phyloP scores from a whole-genome alignment of 64 coral and sea anemone genomes.

The Catalaphyllia jardinei region DNA sequence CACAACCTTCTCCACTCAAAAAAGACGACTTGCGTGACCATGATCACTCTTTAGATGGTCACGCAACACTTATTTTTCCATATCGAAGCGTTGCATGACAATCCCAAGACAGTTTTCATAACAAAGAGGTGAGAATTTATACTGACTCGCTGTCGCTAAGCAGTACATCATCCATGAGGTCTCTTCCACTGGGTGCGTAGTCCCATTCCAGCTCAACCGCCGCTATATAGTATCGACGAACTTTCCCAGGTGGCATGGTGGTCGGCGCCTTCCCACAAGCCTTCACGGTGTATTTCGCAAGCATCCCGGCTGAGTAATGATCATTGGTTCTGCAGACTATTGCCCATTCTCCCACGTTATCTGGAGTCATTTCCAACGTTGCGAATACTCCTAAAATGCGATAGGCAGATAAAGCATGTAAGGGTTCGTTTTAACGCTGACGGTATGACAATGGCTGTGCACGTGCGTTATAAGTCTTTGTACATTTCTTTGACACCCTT shows the following conservation, averaged over 20 bases:
- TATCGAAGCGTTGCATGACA: neutral
- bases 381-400: slow-evolving; percentile 54
- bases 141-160: slow-evolving; percentile 68
- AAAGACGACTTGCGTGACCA: too few relatives aligned
- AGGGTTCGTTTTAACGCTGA: neutral
- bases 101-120: neutral
- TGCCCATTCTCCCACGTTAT: slow-evolving; percentile 87
- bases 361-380: slow-evolving; percentile 76
- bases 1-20: too few relatives aligned
- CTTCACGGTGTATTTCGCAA: slow-evolving; percentile 73
- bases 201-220: slow-evolving; percentile 66
- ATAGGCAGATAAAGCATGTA: neutral
- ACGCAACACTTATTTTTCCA: too few relatives aligned
- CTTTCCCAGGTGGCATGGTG: neutral
- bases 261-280: slow-evolving; percentile 12
- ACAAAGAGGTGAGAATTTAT: neutral
- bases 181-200: slow-evolving; percentile 63
- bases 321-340: slow-evolving; percentile 87
- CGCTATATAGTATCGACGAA: slow-evolving; percentile 54
- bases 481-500: too few relatives aligned
- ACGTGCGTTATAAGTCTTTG: too few relatives aligned
- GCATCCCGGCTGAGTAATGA: slow-evolving; percentile 88
- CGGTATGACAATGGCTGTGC: too few relatives aligned
- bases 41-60: too few relatives aligned
- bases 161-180: slow-evolving; percentile 23